Percentiles rank a stretch among this genome's conserved stretches.
phyloP scores from a whole-genome alignment of 2,888 invertebrate genomes.

The Ectobius pallidus region DNA sequence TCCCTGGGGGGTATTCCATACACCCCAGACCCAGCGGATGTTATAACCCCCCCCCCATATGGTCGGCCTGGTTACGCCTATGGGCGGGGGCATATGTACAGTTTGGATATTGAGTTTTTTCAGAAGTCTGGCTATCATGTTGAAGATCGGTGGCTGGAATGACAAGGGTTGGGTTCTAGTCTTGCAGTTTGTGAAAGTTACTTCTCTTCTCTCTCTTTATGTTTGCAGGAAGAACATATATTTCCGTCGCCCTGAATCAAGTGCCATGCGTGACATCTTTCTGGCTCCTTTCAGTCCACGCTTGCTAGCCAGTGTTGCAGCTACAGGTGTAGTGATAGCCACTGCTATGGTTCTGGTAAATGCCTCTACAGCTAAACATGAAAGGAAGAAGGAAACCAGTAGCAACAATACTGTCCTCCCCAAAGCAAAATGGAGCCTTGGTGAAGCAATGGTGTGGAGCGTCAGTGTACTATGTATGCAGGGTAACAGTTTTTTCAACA shows the following conservation, averaged over 20 bases:
- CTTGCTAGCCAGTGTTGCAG: conserved; percentile 61
- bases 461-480: conserved; percentile 69
- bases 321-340: conserved; percentile 59
- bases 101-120: no score
- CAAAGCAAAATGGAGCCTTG: conserved; percentile 50
- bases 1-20: no score
- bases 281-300: conserved; percentile 65
- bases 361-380: conserved; percentile 47
- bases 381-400: background rate
- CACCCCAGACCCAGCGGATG: no score
- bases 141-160: no score
- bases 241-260: conserved; percentile 66
- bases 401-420: background rate
- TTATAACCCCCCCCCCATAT: no score
- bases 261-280: conserved; percentile 67
- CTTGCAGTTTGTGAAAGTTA: no score
- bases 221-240: conserved; percentile 67
- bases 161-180: no score
- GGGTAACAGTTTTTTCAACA: conserved; percentile 55
- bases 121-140: no score
- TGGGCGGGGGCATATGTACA: no score
- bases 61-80: no score
- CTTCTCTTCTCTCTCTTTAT: no score
- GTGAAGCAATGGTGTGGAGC: conserved; percentile 66
- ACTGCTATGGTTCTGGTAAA: conserved; percentile 60